A percentile compares a stretch with the other conserved stretches of the same genome.
phyloP scores from a whole-genome alignment of 2,113 vertebrate species.

The Cebidichthys violaceus region DNA sequence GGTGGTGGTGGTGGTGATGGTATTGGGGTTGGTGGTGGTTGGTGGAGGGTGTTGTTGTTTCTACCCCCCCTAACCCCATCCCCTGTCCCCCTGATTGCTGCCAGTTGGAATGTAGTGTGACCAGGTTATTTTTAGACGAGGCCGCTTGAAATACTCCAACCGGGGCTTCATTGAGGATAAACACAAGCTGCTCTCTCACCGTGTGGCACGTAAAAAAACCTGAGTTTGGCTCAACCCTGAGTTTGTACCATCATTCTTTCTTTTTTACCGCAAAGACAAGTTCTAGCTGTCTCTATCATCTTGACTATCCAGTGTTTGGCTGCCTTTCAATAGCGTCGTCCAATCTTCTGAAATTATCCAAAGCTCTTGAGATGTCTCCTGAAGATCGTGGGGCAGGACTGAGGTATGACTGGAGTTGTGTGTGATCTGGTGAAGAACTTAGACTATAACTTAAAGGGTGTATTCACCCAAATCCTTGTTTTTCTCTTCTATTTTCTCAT shows the following conservation, averaged over 20 bases:
- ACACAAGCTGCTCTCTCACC: conserved; percentile 79
- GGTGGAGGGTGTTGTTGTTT: conserved; percentile 20
- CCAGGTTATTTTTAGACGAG: conserved; percentile 91
- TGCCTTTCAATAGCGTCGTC: not conserved
- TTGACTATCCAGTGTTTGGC: not conserved
- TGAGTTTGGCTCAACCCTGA: conserved; percentile 11
- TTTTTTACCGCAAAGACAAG: conserved; percentile 1
- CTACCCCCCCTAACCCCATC: conserved; percentile 6
- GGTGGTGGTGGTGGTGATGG: not conserved
- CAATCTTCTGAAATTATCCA: conserved; percentile 27
- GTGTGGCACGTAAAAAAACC: conserved; percentile 77
- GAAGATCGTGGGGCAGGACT: conserved; percentile 75
- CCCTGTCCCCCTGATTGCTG: conserved; percentile 71
- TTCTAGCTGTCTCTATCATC: not conserved
- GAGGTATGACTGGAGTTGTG: conserved; percentile 70
- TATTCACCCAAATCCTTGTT: not conserved
- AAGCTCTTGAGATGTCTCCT: conserved; percentile 75
- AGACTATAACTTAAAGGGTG: not conserved
- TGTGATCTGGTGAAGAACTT: conserved; percentile 1
- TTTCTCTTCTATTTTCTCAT: not conserved
- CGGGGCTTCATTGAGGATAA: conserved; percentile 88
- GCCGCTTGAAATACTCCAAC: conserved; percentile 85
- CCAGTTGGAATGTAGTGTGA: conserved; percentile 86
- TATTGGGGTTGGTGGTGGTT: conserved; percentile 6
- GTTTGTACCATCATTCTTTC: not conserved